These are phyloP conservation scores for Melinopterus prodromus DNA, from an alignment of 2,888 invertebrate species.

Conservation along the genomic window DNA sequence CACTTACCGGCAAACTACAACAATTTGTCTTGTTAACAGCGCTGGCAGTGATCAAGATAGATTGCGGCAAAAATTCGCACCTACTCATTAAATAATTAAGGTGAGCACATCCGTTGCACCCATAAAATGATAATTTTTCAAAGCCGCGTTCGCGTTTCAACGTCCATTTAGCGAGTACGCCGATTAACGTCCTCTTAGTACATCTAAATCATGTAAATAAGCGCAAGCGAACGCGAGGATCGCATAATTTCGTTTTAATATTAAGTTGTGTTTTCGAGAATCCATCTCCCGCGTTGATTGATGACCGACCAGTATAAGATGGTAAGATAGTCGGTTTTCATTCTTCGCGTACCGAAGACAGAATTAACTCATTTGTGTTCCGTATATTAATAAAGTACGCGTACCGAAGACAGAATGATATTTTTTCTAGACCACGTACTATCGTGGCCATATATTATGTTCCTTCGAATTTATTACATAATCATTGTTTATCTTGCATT, in stretches of 20 bases:
- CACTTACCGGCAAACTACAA: background rate
- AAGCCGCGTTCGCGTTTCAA: background rate
- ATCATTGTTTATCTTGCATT: no score
- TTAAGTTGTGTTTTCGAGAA: background rate
- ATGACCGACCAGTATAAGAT: no score
- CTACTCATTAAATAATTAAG: background rate
- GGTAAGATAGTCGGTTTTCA: no score
- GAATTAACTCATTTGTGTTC: no score
- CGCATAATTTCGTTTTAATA: background rate
- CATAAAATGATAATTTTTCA: background rate
- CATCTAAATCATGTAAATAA: background rate
- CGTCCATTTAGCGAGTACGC: background rate
- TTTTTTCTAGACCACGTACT: no score
- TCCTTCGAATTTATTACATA: no score
- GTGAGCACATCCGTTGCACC: background rate
- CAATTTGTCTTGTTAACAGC: background rate
- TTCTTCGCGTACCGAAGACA: no score
- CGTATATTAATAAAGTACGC: no score
- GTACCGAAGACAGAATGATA: no score
- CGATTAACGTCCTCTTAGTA: background rate
- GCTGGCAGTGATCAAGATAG: background rate
- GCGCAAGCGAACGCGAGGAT: background rate
- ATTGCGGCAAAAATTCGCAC: background rate
- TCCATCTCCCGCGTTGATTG: no score
- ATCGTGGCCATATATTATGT: no score